Evolutionary conservation across 2,888 invertebrate genomes (phyloP).

Genomic region (Crematogaster levior): DNA sequence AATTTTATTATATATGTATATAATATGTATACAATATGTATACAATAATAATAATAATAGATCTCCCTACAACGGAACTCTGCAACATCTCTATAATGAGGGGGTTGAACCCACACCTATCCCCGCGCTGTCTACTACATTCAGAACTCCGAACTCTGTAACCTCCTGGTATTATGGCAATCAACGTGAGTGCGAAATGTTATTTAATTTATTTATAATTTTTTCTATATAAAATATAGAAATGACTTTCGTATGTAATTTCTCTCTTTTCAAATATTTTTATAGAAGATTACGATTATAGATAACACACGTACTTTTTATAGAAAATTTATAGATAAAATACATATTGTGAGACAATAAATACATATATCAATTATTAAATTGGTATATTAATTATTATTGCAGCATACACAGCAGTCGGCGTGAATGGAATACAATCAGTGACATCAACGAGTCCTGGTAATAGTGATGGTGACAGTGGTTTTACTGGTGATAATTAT

Average conservation of each 20-base stretch:
- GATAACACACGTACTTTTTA: not conserved
- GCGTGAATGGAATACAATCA: conserved; percentile 79
- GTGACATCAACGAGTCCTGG: conserved; percentile 76
- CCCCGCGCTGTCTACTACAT: conserved; percentile 84
- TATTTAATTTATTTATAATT: not conserved
- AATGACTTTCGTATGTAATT: not conserved
- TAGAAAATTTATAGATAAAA: not conserved
- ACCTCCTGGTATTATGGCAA: conserved; percentile 86
- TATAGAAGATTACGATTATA: too few relatives aligned
- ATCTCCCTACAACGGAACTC: conserved; percentile 74
- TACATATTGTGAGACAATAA: too few relatives aligned
- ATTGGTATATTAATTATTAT: conserved; percentile 8
- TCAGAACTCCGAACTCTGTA: conserved; percentile 84
- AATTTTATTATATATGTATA: conserved; percentile 30
- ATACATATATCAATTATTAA: not conserved
- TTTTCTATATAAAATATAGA: not conserved
- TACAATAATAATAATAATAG: conserved; percentile 55
- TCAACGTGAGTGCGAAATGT: conserved; percentile 78
- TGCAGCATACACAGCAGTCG: conserved; percentile 80
- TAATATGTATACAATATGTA: too few relatives aligned
- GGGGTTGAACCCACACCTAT: conserved; percentile 81
- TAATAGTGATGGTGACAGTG: not conserved
- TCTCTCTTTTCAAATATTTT: not conserved
- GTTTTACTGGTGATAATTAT: conserved; percentile 85
- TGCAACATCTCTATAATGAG: conserved; percentile 81